Evolutionary conservation across 35 echinoderm and acorn worm species (phyloP).

Genomic region (Holothuria glaberrima): DNA sequence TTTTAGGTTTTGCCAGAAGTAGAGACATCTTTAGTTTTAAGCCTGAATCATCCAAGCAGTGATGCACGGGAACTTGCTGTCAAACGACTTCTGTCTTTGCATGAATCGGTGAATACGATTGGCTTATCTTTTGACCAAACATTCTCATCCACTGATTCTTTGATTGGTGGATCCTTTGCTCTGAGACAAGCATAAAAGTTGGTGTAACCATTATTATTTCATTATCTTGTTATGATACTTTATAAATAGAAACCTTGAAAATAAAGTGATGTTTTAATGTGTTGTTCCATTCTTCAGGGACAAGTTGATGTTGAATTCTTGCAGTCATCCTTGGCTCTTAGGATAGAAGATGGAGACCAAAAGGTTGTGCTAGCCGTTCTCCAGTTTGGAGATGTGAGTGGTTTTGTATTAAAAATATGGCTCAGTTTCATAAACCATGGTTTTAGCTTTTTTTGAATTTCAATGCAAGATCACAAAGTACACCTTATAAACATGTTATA

Average conservation of each 20-base stretch:
- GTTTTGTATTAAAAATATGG: no score
- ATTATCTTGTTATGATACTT: no score
- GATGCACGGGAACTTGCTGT: constrained; percentile 73
- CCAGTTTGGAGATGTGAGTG: constrained; percentile 65
- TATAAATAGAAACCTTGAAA: neutral
- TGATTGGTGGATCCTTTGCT: neutral
- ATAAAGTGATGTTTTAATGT: neutral
- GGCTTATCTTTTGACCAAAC: neutral
- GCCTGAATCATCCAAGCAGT: constrained; percentile 83
- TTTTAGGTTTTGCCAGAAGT: constrained; percentile 72
- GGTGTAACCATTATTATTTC: no score
- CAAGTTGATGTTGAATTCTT: constrained; percentile 58
- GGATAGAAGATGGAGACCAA: constrained; percentile 70
- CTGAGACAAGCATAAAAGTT: neutral
- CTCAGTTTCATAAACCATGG: no score
- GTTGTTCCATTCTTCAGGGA: constrained; percentile 49
- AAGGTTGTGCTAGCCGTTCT: constrained; percentile 62
- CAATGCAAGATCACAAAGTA: no score
- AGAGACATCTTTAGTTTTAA: constrained; percentile 79
- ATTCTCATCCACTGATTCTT: neutral
- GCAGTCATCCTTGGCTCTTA: constrained; percentile 54
- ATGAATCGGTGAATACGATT: constrained; percentile 55
- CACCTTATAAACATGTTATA: no score
- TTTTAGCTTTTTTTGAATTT: no score
- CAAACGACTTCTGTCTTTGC: constrained; percentile 53